Evolutionary conservation across 2,797 vertebrate species (phyloP).

Genomic region (Chlorospingus flavigularis): DNA sequence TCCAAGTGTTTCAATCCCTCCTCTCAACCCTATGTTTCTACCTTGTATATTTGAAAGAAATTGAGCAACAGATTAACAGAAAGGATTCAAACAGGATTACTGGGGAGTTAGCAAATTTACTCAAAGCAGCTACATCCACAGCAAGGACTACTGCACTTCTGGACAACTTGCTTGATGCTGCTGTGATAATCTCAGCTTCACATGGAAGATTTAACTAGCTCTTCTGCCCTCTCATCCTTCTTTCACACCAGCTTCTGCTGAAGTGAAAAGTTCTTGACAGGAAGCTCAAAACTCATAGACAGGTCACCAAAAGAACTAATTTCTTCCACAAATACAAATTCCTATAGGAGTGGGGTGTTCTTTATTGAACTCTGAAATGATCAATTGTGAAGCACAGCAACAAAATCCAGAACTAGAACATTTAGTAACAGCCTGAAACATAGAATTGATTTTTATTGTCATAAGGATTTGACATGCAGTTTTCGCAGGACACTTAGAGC

Average conservation of each 20-base stretch:
- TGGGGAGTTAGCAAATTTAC: not conserved
- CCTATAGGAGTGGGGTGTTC: not conserved
- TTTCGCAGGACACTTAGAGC: not conserved
- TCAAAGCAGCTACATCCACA: not conserved
- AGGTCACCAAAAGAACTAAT: not conserved
- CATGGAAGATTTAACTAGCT: not conserved
- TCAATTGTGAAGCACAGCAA: not conserved
- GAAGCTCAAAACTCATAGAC: not conserved
- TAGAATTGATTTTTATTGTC: not conserved
- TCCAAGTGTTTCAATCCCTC: not conserved
- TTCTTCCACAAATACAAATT: not conserved
- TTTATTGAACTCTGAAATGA: slow-evolving; percentile 12
- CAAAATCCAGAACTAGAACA: not conserved
- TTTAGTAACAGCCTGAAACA: not conserved
- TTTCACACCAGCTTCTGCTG: not conserved
- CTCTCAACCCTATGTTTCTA: not conserved
- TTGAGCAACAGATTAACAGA: not conserved
- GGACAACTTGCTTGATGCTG: not conserved
- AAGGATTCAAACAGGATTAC: not conserved
- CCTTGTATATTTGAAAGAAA: not conserved
- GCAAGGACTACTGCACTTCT: not conserved
- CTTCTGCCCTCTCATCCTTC: not conserved
- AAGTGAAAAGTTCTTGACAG: not conserved
- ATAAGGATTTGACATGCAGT: not conserved
- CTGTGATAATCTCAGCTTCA: not conserved